These are phyloP conservation scores for Ethmia dodecea DNA, from an alignment of 2,888 invertebrate species.

Conservation along the genomic window DNA sequence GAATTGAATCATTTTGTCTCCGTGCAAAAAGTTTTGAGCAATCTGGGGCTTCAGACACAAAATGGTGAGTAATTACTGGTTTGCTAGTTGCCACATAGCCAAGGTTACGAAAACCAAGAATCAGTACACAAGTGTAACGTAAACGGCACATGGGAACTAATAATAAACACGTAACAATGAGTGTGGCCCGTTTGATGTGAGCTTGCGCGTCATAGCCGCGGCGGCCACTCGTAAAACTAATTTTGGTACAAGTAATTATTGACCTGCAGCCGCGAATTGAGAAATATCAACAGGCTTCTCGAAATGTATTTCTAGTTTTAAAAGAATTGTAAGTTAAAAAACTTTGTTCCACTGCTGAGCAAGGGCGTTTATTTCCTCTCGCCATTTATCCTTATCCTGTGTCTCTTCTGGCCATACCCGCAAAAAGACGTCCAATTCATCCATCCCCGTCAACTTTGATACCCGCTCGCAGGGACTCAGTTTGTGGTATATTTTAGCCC, in stretches of 20 bases:
- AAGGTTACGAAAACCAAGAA: slow-evolving; percentile 57
- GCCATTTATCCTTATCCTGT: no score
- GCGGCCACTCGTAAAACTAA: slow-evolving; percentile 68
- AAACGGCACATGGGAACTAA: slow-evolving; percentile 59
- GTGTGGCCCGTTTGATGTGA: slow-evolving; percentile 55
- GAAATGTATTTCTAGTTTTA: no score
- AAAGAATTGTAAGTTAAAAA: no score
- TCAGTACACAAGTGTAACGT: slow-evolving; percentile 43
- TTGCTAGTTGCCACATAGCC: slow-evolving; percentile 40
- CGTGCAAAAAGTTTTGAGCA: slow-evolving; percentile 14
- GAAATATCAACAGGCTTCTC: slow-evolving; percentile 6
- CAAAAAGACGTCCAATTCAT: no score
- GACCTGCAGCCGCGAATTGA: slow-evolving; percentile 36
- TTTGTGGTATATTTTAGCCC: no score
- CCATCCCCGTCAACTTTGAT: no score
- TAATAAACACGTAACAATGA: slow-evolving; percentile 72
- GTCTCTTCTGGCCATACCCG: no score
- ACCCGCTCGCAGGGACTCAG: no score
- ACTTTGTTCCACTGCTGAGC: no score
- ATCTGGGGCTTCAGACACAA: slow-evolving; percentile 23
- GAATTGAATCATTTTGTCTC: slow-evolving; percentile 18
- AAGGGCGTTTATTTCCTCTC: no score
- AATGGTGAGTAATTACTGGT: slow-evolving; percentile 31
- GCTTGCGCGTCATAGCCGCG: slow-evolving; percentile 54
- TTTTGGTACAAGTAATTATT: slow-evolving; percentile 50